Evolutionary conservation across 2,888 invertebrate species (phyloP), one percentile per base, ranked within the genome.

Genomic region (Synergus gifuensis): DNA sequence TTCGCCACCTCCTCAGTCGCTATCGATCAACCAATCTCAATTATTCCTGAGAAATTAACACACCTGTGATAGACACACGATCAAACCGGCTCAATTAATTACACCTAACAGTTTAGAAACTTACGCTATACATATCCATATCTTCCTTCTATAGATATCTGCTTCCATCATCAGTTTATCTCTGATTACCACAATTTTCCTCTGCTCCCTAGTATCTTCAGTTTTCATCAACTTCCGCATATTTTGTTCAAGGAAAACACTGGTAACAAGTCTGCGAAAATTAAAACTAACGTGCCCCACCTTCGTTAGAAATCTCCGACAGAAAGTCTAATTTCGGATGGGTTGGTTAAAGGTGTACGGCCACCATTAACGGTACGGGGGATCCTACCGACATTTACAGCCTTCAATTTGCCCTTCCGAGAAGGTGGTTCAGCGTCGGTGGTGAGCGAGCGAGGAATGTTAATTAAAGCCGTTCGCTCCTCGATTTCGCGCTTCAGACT

Each of bases 381-480:
- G 87, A 89, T 88, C 86, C 87, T 85, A 86, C 87, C 87, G 91
- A 90, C 90, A 90, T 90, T 91, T 89, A 89, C 90, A 89, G 88
- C 88, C 89, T 90, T 91, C 89, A 90, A 90, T 91, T 91, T 88
- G 88, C 88, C 86, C 87, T 88, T 87, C 85, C 84, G 87, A 87
- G 87, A 87, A 88, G 86, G 87, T 85, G 86, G 86, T 81, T 77
- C 77, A 64, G 76, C 79, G 79, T 81, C 85, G 88, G 85, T 85
- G 86, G 85, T 88, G 88, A 87, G 88, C 86, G 89, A 89, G 87
- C 86, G 87, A 88, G 91, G 91, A 92, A 92, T 92, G 91, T 92
- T 92, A 92, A 92, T 92, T 92, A 92, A 92, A 92, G 89, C 90
- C 90, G 90, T 91, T 91, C 89, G 89, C 90, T 90, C 88, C 89